These are phyloP conservation scores for Scolopax bukidnonensis DNA, from an alignment of 2,797 vertebrate species.

Conservation along the genomic window DNA sequence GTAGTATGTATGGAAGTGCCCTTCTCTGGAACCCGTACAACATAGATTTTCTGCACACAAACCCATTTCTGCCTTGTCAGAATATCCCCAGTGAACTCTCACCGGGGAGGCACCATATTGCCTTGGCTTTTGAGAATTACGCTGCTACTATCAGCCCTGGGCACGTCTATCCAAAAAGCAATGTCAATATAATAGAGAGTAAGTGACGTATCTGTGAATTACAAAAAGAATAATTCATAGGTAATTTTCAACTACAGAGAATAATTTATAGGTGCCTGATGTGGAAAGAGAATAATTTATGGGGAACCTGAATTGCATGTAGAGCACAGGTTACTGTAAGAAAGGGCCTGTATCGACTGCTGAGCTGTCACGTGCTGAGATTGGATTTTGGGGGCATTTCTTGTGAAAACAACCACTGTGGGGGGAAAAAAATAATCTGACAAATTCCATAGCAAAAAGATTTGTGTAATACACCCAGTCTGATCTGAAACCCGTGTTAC, in stretches of 20 bases:
- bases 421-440: background rate
- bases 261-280: slow-evolving; percentile 48
- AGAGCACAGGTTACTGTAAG: background rate
- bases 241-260: slow-evolving; percentile 32
- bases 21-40: background rate
- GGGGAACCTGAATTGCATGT: background rate
- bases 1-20: background rate
- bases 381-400: background rate
- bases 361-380: background rate
- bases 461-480: background rate
- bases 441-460: background rate
- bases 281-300: slow-evolving; percentile 54
- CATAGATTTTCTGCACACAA: background rate
- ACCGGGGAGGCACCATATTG: background rate
- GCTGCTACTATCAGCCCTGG: background rate
- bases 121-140: background rate
- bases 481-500: background rate
- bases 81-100: background rate
- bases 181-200: background rate
- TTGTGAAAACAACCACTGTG: background rate
- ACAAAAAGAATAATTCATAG: slow-evolving; percentile 63
- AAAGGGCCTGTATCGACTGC: background rate
- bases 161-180: background rate
- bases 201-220: slow-evolving; percentile 18
- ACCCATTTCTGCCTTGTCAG: background rate